Conservation (phyloP, 2,888 invertebrate genomes). For the Tortrix viridana region DNA sequence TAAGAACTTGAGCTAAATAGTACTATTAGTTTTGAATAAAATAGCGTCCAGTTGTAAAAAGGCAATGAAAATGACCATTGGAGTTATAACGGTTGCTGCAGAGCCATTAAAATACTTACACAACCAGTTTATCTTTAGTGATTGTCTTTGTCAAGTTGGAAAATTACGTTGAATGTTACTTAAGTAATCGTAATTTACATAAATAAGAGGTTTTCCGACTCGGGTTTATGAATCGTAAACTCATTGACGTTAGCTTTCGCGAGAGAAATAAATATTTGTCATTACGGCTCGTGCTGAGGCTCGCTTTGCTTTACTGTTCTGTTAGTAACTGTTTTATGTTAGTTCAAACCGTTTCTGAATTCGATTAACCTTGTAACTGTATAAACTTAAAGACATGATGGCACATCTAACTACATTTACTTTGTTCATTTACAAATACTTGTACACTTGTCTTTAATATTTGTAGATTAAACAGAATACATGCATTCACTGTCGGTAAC, state of each 20-base stretch:
- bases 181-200: conserved; percentile 25
- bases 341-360: background rate
- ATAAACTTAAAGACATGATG: no score
- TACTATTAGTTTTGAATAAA: background rate
- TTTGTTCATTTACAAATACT: no score
- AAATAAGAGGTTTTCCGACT: conserved; percentile 22
- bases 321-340: conserved; percentile 5
- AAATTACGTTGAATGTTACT: conserved; percentile 24
- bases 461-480: no score
- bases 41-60: background rate
- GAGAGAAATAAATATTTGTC: conserved; percentile 31
- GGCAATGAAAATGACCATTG: background rate
- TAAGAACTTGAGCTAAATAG: no score
- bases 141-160: background rate
- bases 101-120: background rate
- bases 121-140: background rate
- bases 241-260: conserved; percentile 27
- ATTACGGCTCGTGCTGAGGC: conserved; percentile 15
- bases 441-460: no score
- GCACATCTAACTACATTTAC: no score
- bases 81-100: background rate
- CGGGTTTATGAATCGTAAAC: conserved; percentile 31
- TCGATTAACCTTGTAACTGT: background rate
- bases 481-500: no score
- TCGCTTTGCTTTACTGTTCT: conserved; percentile 8